A percentile compares a stretch with the other conserved stretches of the same genome.
These are phyloP conservation scores for Calycopis cecrops DNA, from an alignment of 1,140 invertebrate genomes.

Conservation along the genomic window DNA sequence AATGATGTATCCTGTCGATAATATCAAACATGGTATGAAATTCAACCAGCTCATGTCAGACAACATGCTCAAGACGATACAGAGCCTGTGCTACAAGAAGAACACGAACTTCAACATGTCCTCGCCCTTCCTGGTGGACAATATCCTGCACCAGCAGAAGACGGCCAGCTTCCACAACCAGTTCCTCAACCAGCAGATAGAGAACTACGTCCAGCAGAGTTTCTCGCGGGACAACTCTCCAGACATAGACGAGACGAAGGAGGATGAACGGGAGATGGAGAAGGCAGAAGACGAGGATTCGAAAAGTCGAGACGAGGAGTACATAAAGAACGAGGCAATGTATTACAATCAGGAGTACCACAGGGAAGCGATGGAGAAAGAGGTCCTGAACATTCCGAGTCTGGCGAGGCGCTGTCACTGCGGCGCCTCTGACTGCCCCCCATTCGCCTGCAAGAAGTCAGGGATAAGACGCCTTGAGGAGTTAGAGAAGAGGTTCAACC, in stretches of 20 bases:
- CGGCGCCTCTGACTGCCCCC: constrained; percentile 49
- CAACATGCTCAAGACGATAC: constrained; percentile 69
- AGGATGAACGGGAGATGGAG: constrained; percentile 44
- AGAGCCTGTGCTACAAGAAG: constrained; percentile 58
- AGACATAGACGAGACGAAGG: constrained; percentile 50
- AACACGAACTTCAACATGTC: constrained; percentile 59
- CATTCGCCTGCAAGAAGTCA: constrained; percentile 58
- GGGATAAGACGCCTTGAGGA: constrained; percentile 55
- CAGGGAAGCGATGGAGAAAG: constrained; percentile 55
- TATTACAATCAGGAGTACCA: constrained; percentile 54
- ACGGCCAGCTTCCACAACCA: constrained; percentile 57
- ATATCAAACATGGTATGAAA: constrained; percentile 58
- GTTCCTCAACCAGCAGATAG: constrained; percentile 66
- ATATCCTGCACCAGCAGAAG: constrained; percentile 69
- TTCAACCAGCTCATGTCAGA: constrained; percentile 49
- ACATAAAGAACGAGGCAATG: constrained; percentile 40
- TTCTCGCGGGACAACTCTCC: constrained; percentile 58
- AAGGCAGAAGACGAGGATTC: constrained; percentile 66
- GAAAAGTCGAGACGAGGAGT: constrained; percentile 55
- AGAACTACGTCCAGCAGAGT: constrained; percentile 47
- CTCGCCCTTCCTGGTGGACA: constrained; percentile 68
- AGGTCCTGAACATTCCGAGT: constrained; percentile 56
- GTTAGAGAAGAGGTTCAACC: constrained; percentile 57
- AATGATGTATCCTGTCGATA: constrained; percentile 64
- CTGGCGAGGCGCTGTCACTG: constrained; percentile 47